Base-by-base conservation (phyloP, 2,113 vertebrate genomes). In the Pelmatolapia mariae region DNA sequence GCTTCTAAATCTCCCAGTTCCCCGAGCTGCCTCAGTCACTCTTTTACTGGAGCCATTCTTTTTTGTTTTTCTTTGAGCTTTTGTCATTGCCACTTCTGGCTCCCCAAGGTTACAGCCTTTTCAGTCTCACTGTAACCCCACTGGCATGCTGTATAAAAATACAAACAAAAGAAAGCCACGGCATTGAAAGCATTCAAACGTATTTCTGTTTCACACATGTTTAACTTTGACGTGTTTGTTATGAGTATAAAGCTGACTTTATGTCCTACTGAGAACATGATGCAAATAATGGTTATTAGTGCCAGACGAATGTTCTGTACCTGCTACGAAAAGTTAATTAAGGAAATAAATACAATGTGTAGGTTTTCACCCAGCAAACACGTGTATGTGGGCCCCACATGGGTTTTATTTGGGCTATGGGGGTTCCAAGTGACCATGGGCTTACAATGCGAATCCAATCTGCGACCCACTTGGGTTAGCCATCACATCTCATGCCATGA, bases 61-160 rank as follows among this genome's bases (percentile, higher is more conserved):
- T 63, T 73, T 82, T 57, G 16, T 71, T 86, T 22, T 33, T 85
- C 73, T 89, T 84, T 80, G 83, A 88, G 80, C 76, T 89, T 94
- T 71, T 81, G 57, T 89, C 81, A 3, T 31, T 68, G 73, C 73
- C 88, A 86, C 87, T 90, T 92, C 68, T 81, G 31, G 59, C 76
- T 91, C 82, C 84, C 85, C 38, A 88, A 91, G 89, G 89, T 91
- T 89, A 36, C 76, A 50, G 86, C 80, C 84, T 73, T 89, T 91
- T 91, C 56, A 88, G 53, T 85, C 68, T 73, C 47, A 59, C 50
- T 43, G 87, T 85, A 85, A 50, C 82, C 89, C 87, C 83, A 63
- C 52, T 47, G 86, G 85, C 61, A 63, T 16, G 22, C 57, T 31
- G 52, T 63, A 53, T 16, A 78, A 85, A 90, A 91, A 82, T 50